Evolutionary conservation across 2,797 vertebrate genomes (phyloP), one percentile per base, ranked within the genome.

Genomic region (Thalassophryne amazonica): DNA sequence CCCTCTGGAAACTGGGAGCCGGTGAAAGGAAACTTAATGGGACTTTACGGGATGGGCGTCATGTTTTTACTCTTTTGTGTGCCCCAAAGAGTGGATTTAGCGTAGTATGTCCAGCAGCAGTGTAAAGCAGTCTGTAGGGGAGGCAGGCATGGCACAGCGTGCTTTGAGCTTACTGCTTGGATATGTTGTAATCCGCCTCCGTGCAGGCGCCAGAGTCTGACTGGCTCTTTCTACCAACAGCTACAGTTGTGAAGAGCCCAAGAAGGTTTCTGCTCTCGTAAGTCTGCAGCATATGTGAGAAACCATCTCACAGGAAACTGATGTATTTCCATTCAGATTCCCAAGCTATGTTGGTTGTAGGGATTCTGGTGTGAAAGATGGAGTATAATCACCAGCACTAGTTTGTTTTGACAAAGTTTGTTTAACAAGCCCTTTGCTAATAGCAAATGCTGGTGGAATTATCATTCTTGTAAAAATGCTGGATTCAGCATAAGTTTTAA

Each of bases 1-100:
- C 84, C 80, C 66, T 70, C 78, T 82, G 77, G 74, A 80, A 83
- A 76, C 79, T 48, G 57, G 65, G 35, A 70, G 27, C 28, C 2
- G 4, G 16, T 62, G 49, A 56, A 84, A 76, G 40, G 24, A 24
- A 52, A 60, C 66, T 70, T 80, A 80, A 74, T 77, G 60, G 73
- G 39, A 78, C 45, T 57, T 64, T 63, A 41, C 60, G 58, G 56
- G 46, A 64, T 51, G 42, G 56, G 52, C 9, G 42, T 69, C 54
- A 20, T 48, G 43, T 49, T 71, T 71, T 67, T 51, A 67, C 52
- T 53, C 60, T 46, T n/a, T 48, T 14, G 28, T 7, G 29, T 54
- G 43, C 53, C 62, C 62, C 63, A 51, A 36, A 73, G 69, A 64
- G 45, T 55, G 57, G 59, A 62, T 69, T 70, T 60, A 46, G 59